Conservation (phyloP, 2,113 vertebrate species). For the Malaclemys terrapin region DNA sequence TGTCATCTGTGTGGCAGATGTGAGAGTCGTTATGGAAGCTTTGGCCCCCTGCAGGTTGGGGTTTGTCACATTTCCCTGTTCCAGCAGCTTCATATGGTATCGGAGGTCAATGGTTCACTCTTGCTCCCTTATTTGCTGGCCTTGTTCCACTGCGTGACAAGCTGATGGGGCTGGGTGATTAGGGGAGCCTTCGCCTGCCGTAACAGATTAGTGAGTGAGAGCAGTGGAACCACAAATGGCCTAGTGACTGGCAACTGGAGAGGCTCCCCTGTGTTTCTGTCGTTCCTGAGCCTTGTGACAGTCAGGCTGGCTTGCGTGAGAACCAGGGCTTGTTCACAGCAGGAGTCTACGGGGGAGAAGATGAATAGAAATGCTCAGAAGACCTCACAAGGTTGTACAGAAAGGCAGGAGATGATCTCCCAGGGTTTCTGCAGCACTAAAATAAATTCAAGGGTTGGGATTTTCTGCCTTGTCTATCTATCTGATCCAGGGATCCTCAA, state of each 20-base stretch:
- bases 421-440: neutral
- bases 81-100: neutral
- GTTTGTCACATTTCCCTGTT: neutral
- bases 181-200: neutral
- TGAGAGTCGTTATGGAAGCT: neutral
- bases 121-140: neutral
- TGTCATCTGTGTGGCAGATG: neutral
- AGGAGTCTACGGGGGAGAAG: neutral
- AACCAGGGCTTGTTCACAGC: neutral
- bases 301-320: neutral
- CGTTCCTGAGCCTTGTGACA: neutral
- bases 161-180: neutral
- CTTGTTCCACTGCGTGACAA: accelerated
- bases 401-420: neutral
- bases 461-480: neutral
- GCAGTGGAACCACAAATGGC: neutral
- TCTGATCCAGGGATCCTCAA: neutral
- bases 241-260: neutral
- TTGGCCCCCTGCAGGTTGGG: neutral
- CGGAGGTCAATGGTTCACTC: neutral
- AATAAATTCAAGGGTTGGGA: neutral
- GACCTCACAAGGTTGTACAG: neutral
- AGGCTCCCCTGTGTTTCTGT: neutral
- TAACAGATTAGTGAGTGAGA: neutral
- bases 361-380: neutral